A percentile compares a stretch with the other conserved stretches of the same genome.
These are phyloP conservation scores for Andrena hattorfiana DNA, from an alignment of 2,888 invertebrate genomes.

Conservation along the genomic window DNA sequence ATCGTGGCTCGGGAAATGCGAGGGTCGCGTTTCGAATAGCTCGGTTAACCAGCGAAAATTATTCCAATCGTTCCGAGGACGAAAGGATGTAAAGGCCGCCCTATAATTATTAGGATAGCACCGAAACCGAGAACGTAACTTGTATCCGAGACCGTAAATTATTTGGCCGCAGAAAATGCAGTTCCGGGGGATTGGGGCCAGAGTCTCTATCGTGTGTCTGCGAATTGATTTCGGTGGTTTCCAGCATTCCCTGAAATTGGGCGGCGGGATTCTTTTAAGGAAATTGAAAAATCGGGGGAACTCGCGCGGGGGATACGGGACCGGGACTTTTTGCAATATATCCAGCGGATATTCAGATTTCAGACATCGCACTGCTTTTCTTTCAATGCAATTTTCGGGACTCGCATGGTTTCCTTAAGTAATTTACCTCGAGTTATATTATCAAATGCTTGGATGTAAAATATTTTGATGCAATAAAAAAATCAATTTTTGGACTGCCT, in stretches of 20 bases:
- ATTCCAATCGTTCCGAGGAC: slow-evolving; percentile 57
- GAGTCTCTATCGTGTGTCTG: neutral
- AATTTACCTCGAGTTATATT: neutral
- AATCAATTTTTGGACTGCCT: too few relatives aligned
- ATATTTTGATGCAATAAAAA: too few relatives aligned
- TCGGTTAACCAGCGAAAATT: slow-evolving; percentile 64
- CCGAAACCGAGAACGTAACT: neutral
- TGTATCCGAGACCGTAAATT: slow-evolving; percentile 20
- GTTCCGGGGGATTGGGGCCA: slow-evolving; percentile 1
- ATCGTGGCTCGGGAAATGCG: slow-evolving; percentile 20
- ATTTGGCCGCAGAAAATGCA: slow-evolving; percentile 19
- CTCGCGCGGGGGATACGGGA: slow-evolving; percentile 1
- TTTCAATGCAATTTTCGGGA: neutral
- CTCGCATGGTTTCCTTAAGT: neutral
- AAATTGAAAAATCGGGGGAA: slow-evolving; percentile 24
- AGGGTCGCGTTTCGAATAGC: slow-evolving; percentile 47
- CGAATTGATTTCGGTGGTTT: slow-evolving; percentile 32
- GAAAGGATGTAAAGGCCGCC: slow-evolving; percentile 30
- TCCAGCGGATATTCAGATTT: slow-evolving; percentile 9
- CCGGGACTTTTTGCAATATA: slow-evolving; percentile 6
- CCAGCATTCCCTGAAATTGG: slow-evolving; percentile 23
- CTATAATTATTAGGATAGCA: slow-evolving; percentile 34
- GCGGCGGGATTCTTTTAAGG: slow-evolving; percentile 30
- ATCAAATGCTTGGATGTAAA: neutral
- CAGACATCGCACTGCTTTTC: neutral